Conservation (phyloP, 2,797 vertebrate genomes). For the Acanthiza pusilla region DNA sequence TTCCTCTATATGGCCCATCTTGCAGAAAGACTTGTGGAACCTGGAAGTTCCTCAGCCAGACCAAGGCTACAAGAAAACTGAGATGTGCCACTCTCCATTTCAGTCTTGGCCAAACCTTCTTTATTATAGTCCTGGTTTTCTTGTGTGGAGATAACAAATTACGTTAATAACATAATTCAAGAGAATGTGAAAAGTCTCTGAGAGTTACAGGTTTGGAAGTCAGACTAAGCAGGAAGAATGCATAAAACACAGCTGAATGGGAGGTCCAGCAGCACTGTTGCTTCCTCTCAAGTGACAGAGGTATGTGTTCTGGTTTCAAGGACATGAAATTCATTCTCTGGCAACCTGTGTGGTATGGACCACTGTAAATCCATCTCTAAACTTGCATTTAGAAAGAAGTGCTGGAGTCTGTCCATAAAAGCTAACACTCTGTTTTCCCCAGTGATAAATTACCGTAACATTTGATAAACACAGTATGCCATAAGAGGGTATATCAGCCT, state of each 20-base stretch:
- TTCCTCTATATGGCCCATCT: not conserved
- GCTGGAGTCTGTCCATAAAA: not conserved
- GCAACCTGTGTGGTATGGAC: not conserved
- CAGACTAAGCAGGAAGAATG: not conserved
- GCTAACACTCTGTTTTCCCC: conserved; percentile 1
- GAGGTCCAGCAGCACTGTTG: not conserved
- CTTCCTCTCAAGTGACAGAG: not conserved
- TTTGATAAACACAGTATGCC: conserved; percentile 36
- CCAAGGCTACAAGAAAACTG: not conserved
- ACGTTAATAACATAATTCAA: fast-evolving
- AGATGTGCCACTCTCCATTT: not conserved
- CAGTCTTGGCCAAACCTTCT: not conserved
- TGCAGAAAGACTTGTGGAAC: not conserved
- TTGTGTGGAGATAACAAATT: not conserved
- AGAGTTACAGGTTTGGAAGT: not conserved
- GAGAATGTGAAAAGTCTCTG: not conserved
- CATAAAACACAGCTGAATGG: not conserved
- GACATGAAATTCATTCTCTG: not conserved
- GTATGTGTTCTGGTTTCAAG: not conserved
- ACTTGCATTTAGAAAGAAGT: not conserved
- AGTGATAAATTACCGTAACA: not conserved
- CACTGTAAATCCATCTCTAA: conserved; percentile 30
- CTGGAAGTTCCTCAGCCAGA: not conserved
- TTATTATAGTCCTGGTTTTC: not conserved
- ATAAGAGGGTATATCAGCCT: conserved; percentile 8